Evolutionary conservation across 2,797 vertebrate genomes (phyloP).

Genomic region (Anableps anableps): DNA sequence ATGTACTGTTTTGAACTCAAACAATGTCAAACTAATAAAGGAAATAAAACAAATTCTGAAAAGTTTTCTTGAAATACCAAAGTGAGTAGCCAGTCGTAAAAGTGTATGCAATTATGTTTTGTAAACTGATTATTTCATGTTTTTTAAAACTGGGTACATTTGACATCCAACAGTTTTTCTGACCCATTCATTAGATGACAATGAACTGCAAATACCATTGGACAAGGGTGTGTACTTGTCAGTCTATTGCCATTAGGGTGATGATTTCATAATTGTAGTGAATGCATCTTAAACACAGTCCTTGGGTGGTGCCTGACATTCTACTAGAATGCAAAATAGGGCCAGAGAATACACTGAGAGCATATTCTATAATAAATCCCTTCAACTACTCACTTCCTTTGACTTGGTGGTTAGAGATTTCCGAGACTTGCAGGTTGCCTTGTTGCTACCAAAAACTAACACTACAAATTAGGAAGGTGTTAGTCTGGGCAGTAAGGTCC

Average conservation of each 20-base stretch:
- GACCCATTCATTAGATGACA: constrained; percentile 19
- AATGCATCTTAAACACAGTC: constrained; percentile 55
- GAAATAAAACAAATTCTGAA: neutral
- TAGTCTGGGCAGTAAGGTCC: constrained; percentile 36
- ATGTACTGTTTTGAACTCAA: neutral
- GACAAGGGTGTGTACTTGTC: constrained; percentile 46
- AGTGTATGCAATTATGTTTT: neutral
- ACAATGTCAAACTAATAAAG: neutral
- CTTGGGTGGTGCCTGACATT: constrained; percentile 57
- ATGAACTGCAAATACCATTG: constrained; percentile 38
- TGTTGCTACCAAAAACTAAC: constrained; percentile 49
- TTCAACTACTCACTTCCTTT: constrained; percentile 28
- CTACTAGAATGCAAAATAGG: constrained; percentile 63
- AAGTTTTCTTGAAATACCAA: neutral
- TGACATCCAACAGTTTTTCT: constrained; percentile 1
- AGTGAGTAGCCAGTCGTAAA: neutral
- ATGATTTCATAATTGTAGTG: constrained; percentile 53
- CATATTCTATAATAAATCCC: constrained; percentile 24
- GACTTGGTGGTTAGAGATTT: constrained; percentile 45
- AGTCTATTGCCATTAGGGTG: constrained; percentile 57
- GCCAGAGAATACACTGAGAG: constrained; percentile 41
- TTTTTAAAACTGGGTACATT: constrained; percentile 34
- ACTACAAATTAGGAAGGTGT: constrained; percentile 33
- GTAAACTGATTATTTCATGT: neutral
- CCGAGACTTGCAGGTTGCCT: constrained; percentile 38